These are phyloP conservation scores for Pelodiscus sinensis DNA, from an alignment of 2,113 vertebrate genomes.

Conservation along the genomic window DNA sequence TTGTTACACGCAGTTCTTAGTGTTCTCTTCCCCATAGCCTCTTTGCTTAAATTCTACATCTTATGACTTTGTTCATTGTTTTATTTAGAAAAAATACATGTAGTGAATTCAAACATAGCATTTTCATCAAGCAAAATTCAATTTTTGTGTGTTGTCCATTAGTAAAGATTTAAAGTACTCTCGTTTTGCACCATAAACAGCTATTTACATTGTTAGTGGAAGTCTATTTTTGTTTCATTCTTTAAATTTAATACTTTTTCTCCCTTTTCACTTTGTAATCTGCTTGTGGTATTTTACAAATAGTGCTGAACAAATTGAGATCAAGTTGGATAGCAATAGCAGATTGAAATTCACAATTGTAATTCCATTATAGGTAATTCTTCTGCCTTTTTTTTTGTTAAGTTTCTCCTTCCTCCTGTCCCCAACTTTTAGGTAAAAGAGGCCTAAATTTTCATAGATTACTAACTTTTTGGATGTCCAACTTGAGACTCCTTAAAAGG, in stretches of 20 bases:
- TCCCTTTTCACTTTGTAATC: neutral
- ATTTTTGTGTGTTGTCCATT: neutral
- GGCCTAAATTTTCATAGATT: neutral
- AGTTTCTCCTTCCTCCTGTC: neutral
- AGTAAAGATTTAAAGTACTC: neutral
- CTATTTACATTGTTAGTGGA: neutral
- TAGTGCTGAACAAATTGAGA: neutral
- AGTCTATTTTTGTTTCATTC: neutral
- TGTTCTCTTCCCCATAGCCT: neutral
- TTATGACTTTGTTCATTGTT: neutral
- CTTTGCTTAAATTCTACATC: neutral
- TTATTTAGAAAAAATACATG: neutral
- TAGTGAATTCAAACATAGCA: neutral
- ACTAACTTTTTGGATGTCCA: neutral
- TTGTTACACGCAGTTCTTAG: neutral
- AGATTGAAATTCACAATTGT: neutral
- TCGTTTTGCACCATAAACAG: neutral
- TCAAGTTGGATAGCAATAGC: neutral
- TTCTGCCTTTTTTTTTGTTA: neutral
- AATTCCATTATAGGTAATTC: conserved; percentile 1
- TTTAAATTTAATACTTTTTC: neutral
- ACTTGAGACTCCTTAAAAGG: neutral
- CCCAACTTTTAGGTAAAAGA: neutral
- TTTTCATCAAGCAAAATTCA: neutral
- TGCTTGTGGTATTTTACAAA: neutral